phyloP scores from a whole-genome alignment of 1,140 invertebrate species.

The Mya arenaria region DNA sequence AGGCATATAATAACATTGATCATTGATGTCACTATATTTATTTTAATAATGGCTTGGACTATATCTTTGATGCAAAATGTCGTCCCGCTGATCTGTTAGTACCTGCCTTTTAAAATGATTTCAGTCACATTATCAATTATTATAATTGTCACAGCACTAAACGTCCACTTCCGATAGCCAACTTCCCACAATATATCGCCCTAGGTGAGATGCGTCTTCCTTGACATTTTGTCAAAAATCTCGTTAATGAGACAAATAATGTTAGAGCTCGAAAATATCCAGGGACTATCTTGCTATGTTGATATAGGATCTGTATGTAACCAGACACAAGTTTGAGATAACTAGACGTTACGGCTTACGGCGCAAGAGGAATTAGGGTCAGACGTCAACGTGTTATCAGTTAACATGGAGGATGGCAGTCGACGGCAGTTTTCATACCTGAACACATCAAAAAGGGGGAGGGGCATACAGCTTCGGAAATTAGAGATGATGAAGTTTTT shows the following conservation, averaged over 20 bases:
- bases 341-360: not conserved
- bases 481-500: no score
- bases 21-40: slow-evolving; percentile 99
- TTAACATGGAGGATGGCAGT: slow-evolving; percentile 94
- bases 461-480: slow-evolving; percentile 72
- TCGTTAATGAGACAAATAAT: slow-evolving; percentile 78
- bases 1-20: no score
- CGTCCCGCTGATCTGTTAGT: slow-evolving; percentile 99
- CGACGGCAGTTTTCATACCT: slow-evolving; percentile 96
- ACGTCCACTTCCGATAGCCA: slow-evolving; percentile 98
- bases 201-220: slow-evolving; percentile 96
- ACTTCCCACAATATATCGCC: slow-evolving; percentile 97
- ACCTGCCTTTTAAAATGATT: slow-evolving; percentile 99
- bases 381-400: slow-evolving; percentile 67
- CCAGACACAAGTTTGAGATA: slow-evolving; percentile 40
- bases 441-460: slow-evolving; percentile 92
- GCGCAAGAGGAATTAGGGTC: slow-evolving; percentile 1
- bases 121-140: slow-evolving; percentile 99
- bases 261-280: slow-evolving; percentile 65
- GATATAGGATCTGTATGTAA: slow-evolving; percentile 82
- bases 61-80: slow-evolving; percentile 99
- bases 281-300: slow-evolving; percentile 85
- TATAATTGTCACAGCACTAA: slow-evolving; percentile 98
- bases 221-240: slow-evolving; percentile 92
- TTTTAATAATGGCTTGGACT: slow-evolving; percentile 99